Percentiles rank a stretch among this genome's conserved stretches.
Evolutionary conservation across 2,888 invertebrate genomes (phyloP).

Genomic region (Drosophila borealis): DNA sequence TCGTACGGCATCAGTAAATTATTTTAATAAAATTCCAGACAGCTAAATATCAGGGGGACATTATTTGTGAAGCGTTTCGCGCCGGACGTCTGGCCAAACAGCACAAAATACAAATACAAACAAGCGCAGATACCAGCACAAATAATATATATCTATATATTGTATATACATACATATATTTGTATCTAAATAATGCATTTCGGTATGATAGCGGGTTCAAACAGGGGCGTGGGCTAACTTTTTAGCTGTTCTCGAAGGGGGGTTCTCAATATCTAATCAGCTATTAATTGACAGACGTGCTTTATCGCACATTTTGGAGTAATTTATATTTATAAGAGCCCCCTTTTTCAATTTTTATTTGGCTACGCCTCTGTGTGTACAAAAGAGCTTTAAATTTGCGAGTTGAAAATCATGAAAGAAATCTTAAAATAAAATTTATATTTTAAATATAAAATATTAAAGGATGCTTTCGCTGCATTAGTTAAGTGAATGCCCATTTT

Average conservation of each 20-base stretch:
- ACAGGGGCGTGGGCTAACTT: conserved; percentile 1
- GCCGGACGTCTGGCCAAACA: conserved; percentile 39
- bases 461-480: not conserved
- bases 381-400: too few relatives aligned
- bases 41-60: conserved; percentile 51
- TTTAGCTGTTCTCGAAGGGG: not conserved
- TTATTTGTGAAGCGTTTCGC: conserved; percentile 41
- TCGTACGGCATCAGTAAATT: conserved; percentile 54
- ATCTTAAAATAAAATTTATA: not conserved
- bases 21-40: conserved; percentile 73
- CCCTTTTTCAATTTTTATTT: too few relatives aligned
- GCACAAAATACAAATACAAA: conserved; percentile 10
- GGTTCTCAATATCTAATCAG: not conserved
- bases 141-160: not conserved
- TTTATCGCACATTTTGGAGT: too few relatives aligned
- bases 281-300: too few relatives aligned
- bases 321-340: too few relatives aligned
- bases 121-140: conserved; percentile 5
- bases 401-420: too few relatives aligned
- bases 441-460: not conserved
- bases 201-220: conserved; percentile 11
- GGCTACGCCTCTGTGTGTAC: too few relatives aligned
- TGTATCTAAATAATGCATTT: conserved; percentile 27
- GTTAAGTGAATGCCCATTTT: not conserved
- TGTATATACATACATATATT: not conserved